Evolutionary conservation across 2,113 vertebrate genomes (phyloP), one percentile per base, ranked within the genome.

Genomic region (Silurus meridionalis): DNA sequence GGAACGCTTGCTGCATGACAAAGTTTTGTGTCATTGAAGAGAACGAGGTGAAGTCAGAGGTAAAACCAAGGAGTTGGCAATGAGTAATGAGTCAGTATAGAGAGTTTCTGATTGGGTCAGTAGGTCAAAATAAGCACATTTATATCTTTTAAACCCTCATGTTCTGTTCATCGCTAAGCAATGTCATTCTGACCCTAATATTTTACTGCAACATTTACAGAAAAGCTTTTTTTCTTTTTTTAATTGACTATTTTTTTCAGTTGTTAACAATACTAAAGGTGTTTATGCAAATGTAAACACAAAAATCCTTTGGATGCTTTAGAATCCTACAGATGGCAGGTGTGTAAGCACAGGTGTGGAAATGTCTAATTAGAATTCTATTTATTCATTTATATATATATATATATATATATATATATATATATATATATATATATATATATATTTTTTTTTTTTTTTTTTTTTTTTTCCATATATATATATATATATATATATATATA

Each of bases 11-110:
- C 60, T 85, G 89, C 81, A 83, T 77, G n/a, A 60, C 64, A 77
- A 67, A 89, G 60, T 72, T 87, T 80, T 79, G 79, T 88, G 88
- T 77, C 83, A 72, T 48, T 58, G 50, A 13, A 66, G 53, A 46
- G 28, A 74, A 28, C 17, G 8, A 83, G 63, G 74, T 77, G 72
- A 25, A 77, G 25, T 67, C 63, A 8, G 80, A 83, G 72, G 71
- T 83, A 77, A 60, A 55, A 53, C 21, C n/a, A 64, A 80, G 82
- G 64, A 83, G 58, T 6, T n/a, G 21, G 13, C 37, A 71, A 82
- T 87, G 80, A 82, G 79, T 83, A 78, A 87, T 66, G 46, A 57
- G 50, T 50, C 80, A 57, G 74, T 78, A 50, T 25, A 48, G 71
- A 37, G 48, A 63, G 48, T 55, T 69, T 80, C 52, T 57, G 75